Percentiles rank a stretch among this genome's conserved stretches.
Evolutionary conservation across 2,888 invertebrate species (phyloP).

Genomic region (Yponomeuta evonymella): DNA sequence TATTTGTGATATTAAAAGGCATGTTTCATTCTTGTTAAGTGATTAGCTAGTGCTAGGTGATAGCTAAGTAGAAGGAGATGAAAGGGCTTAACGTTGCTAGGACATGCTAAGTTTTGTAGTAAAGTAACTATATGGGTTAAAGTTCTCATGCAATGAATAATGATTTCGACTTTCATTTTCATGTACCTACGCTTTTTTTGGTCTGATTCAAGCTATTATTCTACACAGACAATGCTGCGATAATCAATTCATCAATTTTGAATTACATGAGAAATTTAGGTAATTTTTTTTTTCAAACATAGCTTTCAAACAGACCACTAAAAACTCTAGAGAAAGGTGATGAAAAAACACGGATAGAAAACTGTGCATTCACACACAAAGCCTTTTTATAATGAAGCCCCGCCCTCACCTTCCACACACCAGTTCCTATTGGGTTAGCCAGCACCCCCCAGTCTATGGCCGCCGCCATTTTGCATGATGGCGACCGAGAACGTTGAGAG

Average conservation of each 20-base stretch:
- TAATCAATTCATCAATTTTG: no score
- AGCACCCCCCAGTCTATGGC: slow-evolving; percentile 69
- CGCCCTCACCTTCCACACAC: slow-evolving; percentile 75
- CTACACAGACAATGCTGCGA: not conserved
- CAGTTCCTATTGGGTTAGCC: slow-evolving; percentile 52
- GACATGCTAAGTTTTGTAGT: slow-evolving; percentile 12
- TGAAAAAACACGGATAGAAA: slow-evolving; percentile 7
- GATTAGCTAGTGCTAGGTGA: slow-evolving; percentile 14
- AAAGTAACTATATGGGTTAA: not conserved
- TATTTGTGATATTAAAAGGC: slow-evolving; percentile 25
- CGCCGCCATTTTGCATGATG: slow-evolving; percentile 74
- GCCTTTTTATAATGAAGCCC: slow-evolving; percentile 53
- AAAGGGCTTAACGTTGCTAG: slow-evolving; percentile 43
- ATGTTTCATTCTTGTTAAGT: slow-evolving; percentile 24
- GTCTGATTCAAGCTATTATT: not conserved
- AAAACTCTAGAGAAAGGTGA: not conserved
- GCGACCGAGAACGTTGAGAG: slow-evolving; percentile 59
- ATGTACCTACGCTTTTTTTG: not conserved
- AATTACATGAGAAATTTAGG: no score
- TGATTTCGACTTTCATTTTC: slow-evolving; percentile 5
- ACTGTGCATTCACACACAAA: slow-evolving; percentile 34
- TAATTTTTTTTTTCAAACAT: not conserved
- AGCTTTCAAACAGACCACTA: not conserved
- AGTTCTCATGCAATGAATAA: slow-evolving; percentile 50
- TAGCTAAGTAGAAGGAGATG: slow-evolving; percentile 48